Percentiles rank a stretch among this genome's conserved stretches.
Evolutionary conservation across 2,113 vertebrate genomes (phyloP).

Genomic region (Cryptomyrus ogoouensis): DNA sequence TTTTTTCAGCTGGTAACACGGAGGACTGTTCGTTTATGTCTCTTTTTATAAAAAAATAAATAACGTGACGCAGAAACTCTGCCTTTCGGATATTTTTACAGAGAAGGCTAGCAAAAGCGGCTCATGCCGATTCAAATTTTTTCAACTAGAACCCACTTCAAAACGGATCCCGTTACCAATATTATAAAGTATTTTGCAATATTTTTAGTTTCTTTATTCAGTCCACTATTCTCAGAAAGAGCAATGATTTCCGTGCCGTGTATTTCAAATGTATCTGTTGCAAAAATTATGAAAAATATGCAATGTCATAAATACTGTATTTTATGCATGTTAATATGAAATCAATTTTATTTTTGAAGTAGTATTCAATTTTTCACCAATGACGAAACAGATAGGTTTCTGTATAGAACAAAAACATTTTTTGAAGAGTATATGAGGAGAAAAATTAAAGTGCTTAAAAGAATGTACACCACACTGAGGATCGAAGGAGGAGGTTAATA

Average conservation of each 20-base stretch:
- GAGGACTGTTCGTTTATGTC: not conserved
- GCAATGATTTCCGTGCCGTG: not conserved
- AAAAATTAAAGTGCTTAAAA: not conserved
- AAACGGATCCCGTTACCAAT: not conserved
- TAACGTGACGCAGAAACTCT: not conserved
- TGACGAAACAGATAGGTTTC: not conserved
- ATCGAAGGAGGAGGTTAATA: not conserved
- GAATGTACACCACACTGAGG: not conserved
- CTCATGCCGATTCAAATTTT: too few relatives aligned
- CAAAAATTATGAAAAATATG: not conserved
- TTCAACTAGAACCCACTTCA: not conserved
- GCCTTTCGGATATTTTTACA: not conserved
- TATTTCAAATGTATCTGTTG: not conserved
- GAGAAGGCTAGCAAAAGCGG: not conserved
- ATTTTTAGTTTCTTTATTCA: not conserved
- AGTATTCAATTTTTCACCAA: not conserved
- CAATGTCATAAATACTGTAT: not conserved
- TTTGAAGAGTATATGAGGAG: not conserved
- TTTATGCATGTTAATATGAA: not conserved
- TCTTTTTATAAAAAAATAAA: not conserved
- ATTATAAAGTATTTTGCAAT: not conserved
- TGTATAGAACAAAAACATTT: not conserved
- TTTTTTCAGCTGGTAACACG: not conserved
- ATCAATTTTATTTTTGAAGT: not conserved
- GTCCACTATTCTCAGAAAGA: not conserved